Conservation (phyloP, 2,888 invertebrate species). For the Aphodius sticticus region DNA sequence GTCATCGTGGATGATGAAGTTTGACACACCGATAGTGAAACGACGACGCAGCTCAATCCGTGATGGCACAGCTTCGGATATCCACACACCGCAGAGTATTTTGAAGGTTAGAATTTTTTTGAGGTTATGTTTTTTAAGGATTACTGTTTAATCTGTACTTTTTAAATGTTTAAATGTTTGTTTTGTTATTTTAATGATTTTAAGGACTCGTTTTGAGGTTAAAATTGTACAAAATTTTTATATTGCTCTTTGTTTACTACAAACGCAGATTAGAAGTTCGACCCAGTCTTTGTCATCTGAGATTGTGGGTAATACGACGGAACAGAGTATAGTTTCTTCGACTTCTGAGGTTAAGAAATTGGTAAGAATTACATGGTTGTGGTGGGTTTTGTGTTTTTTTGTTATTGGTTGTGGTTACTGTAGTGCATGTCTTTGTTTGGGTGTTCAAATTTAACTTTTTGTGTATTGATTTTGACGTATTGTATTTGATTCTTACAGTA, state of each 20-base stretch:
- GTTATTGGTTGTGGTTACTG: background rate
- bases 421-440: background rate
- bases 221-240: too few species aligned
- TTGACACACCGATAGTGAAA: conserved; percentile 66
- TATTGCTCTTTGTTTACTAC: background rate
- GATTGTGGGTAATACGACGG: background rate
- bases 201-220: background rate
- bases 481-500: background rate
- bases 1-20: conserved; percentile 45
- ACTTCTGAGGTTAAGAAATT: background rate
- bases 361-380: background rate
- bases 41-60: conserved; percentile 37
- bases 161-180: background rate
- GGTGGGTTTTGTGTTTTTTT: background rate
- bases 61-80: conserved; percentile 44
- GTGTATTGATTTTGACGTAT: background rate
- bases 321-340: background rate
- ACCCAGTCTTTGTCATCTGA: background rate
- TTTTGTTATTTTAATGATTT: conserved; percentile 14
- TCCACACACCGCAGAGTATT: conserved; percentile 71
- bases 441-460: background rate
- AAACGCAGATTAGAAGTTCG: background rate
- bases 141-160: background rate
- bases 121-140: background rate
- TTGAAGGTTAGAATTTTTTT: conserved; percentile 62